Evolutionary conservation across 2,797 vertebrate species (phyloP).

Genomic region (Periophthalmus magnuspinnatus): DNA sequence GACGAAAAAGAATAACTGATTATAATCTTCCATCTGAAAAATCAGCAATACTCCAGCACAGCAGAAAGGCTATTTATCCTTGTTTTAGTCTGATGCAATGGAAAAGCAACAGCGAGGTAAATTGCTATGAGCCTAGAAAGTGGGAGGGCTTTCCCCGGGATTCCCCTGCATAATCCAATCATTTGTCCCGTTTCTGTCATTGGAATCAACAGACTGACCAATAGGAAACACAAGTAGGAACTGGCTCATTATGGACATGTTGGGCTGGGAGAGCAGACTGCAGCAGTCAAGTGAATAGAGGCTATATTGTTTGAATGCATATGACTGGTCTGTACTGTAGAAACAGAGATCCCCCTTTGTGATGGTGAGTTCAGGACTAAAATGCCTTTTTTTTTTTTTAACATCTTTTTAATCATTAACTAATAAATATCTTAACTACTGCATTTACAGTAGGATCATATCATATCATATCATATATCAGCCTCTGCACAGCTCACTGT

Average conservation of each 20-base stretch:
- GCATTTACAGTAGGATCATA: conserved; percentile 15
- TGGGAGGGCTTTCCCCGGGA: conserved; percentile 63
- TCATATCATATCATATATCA: too few relatives aligned
- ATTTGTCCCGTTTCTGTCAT: conserved; percentile 26
- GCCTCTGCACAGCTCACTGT: conserved; percentile 22
- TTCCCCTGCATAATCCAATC: conserved; percentile 69
- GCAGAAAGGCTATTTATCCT: conserved; percentile 71
- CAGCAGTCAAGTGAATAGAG: conserved; percentile 33
- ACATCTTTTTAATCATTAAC: conserved; percentile 29
- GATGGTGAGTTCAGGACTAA: conserved; percentile 30
- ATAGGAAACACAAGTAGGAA: conserved; percentile 50
- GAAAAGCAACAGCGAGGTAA: conserved; percentile 74
- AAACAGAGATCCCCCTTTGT: conserved; percentile 47
- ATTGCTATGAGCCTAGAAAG: conserved; percentile 63
- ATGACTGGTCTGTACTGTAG: conserved; percentile 44
- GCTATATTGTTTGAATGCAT: conserved; percentile 58
- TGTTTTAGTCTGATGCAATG: conserved; percentile 79
- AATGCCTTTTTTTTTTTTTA: conserved; percentile 34
- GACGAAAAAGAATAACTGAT: conserved; percentile 11
- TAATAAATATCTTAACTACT: conserved; percentile 11
- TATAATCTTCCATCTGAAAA: conserved; percentile 21
- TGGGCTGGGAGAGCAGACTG: conserved; percentile 21
- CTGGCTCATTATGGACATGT: conserved; percentile 54
- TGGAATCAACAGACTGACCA: conserved; percentile 46
- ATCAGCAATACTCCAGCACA: conserved; percentile 49